Evolutionary conservation across 2,888 invertebrate species (phyloP).

Genomic region (Spisula solida): DNA sequence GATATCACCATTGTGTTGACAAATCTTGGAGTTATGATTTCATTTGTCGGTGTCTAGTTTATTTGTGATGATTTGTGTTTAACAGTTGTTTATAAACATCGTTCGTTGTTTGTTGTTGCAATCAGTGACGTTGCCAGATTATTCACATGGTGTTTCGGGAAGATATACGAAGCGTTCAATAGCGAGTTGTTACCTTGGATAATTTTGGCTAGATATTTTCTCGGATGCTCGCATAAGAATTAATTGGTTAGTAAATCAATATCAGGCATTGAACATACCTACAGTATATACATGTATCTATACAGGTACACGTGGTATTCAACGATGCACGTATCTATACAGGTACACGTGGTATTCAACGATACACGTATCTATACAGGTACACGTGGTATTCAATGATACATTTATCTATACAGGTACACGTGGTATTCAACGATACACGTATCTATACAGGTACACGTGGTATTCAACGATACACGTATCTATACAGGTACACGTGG

Average conservation of each 20-base stretch:
- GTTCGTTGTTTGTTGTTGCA: background rate
- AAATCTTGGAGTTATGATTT: too few species aligned
- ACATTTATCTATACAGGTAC: too few species aligned
- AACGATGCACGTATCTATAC: background rate
- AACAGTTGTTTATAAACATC: background rate
- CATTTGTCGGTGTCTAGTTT: too few species aligned
- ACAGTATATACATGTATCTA: background rate
- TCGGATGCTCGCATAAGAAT: background rate
- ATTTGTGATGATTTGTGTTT: too few species aligned
- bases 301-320: background rate
- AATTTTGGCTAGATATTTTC: background rate
- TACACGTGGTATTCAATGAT: too few species aligned
- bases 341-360: background rate
- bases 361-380: background rate
- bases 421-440: too few species aligned
- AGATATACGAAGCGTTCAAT: background rate
- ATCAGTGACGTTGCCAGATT: background rate
- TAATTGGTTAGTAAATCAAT: conserved; percentile 10
- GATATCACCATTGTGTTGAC: too few species aligned
- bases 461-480: too few species aligned
- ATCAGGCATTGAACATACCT: background rate
- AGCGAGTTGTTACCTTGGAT: background rate
- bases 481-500: too few species aligned
- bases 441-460: background rate
- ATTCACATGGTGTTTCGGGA: background rate